These are phyloP conservation scores for Sesamia inferens DNA, from an alignment of 2,888 invertebrate genomes.

Conservation along the genomic window DNA sequence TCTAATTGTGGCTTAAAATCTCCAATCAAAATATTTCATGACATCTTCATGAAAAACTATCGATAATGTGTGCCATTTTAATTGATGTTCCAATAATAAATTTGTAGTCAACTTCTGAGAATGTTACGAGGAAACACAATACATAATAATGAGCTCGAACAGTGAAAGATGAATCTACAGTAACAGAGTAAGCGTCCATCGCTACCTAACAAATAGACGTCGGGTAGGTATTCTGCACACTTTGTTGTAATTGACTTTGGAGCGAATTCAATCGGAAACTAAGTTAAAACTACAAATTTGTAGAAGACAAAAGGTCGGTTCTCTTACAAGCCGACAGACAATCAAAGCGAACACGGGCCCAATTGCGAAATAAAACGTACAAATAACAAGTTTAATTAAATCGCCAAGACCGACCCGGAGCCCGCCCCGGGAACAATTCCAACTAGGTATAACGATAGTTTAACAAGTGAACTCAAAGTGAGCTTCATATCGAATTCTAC, in stretches of 20 bases:
- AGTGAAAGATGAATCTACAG: slow-evolving; percentile 69
- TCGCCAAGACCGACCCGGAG: slow-evolving; percentile 80
- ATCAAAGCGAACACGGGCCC: slow-evolving; percentile 84
- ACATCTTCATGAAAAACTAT: slow-evolving; percentile 44
- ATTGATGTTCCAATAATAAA: slow-evolving; percentile 67
- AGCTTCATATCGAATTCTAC: slow-evolving; percentile 82
- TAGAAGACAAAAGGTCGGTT: slow-evolving; percentile 75
- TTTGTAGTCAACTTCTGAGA: slow-evolving; percentile 70
- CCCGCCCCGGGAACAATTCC: slow-evolving; percentile 80
- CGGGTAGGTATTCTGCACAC: slow-evolving; percentile 48
- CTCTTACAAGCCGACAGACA: slow-evolving; percentile 78
- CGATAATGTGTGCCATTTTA: slow-evolving; percentile 46
- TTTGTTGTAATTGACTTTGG: slow-evolving; percentile 56
- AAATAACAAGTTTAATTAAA: slow-evolving; percentile 90
- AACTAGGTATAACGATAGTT: slow-evolving; percentile 83
- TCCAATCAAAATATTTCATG: slow-evolving; percentile 26
- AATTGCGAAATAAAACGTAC: slow-evolving; percentile 88
- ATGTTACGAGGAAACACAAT: slow-evolving; percentile 70
- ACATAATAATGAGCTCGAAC: slow-evolving; percentile 71
- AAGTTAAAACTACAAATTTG: slow-evolving; percentile 64
- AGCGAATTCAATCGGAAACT: slow-evolving; percentile 68
- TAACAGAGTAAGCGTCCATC: slow-evolving; percentile 60
- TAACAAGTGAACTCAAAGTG: slow-evolving; percentile 86
- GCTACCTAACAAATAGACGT: slow-evolving; percentile 56
- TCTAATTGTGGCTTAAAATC: slow-evolving; percentile 13